Evolutionary conservation across 2,888 invertebrate genomes (phyloP).

Genomic region (Cephus pygmeus): DNA sequence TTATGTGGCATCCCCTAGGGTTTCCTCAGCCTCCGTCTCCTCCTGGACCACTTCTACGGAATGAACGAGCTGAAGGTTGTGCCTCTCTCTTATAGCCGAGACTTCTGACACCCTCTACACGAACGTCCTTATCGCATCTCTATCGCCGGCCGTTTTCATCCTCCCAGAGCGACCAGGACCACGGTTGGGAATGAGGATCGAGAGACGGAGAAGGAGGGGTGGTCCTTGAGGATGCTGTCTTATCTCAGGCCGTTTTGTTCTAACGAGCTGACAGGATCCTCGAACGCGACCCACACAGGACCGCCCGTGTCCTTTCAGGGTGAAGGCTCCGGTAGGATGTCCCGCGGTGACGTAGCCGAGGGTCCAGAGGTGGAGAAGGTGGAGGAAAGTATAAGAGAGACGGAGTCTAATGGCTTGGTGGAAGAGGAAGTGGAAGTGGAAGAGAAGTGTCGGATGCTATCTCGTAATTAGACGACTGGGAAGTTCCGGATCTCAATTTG

Average conservation of each 20-base stretch:
- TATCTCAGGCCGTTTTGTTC: conserved; percentile 41
- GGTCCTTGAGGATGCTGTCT: conserved; percentile 7
- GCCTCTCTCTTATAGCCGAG: conserved; percentile 11
- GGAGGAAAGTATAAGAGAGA: background rate
- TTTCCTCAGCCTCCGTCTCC: conserved; percentile 18
- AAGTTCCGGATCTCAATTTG: conserved; percentile 23
- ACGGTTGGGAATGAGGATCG: background rate
- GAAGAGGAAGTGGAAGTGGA: no score
- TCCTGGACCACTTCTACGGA: no score
- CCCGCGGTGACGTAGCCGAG: background rate
- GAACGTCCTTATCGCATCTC: conserved; percentile 23
- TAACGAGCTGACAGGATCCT: conserved; percentile 44
- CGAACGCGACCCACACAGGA: conserved; percentile 21
- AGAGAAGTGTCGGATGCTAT: no score
- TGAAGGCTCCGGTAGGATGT: no score
- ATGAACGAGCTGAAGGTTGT: no score
- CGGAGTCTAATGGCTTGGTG: no score
- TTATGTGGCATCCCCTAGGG: conserved; percentile 30
- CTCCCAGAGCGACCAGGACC: background rate
- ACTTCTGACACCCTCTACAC: conserved; percentile 27
- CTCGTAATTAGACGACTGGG: background rate
- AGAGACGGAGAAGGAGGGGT: background rate
- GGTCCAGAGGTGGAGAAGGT: background rate
- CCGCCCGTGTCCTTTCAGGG: no score
- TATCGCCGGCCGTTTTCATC: conserved; percentile 27